Evolutionary conservation across 2,888 invertebrate species (phyloP).

Genomic region (Melanchra persicariae): DNA sequence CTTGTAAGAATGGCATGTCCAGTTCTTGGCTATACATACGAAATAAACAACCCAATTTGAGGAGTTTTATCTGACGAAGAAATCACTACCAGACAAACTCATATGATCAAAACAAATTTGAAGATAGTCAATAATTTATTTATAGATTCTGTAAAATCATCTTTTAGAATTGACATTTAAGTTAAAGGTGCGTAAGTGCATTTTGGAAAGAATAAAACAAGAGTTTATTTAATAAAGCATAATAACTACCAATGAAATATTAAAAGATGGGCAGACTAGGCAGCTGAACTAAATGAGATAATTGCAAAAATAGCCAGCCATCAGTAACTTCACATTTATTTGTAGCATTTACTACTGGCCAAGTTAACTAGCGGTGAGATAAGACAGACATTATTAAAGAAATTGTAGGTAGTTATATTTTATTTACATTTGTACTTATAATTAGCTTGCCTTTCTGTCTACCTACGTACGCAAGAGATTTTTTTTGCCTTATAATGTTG

Average conservation of each 20-base stretch:
- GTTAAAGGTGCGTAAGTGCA: neutral
- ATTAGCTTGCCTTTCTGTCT: neutral
- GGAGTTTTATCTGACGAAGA: too few species aligned
- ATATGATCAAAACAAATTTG: too few species aligned
- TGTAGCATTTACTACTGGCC: constrained; percentile 24
- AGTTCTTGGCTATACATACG: too few species aligned
- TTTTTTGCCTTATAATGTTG: neutral
- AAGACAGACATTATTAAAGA: constrained; percentile 45
- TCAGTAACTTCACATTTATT: constrained; percentile 32
- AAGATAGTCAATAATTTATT: too few species aligned
- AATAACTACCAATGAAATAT: too few species aligned
- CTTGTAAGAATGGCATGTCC: neutral
- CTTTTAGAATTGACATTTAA: too few species aligned
- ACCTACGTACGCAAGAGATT: neutral
- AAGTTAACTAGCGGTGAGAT: constrained; percentile 51
- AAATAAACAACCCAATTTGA: too few species aligned
- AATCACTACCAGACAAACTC: too few species aligned
- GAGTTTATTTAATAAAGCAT: too few species aligned
- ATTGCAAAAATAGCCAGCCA: neutral
- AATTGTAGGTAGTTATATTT: constrained; percentile 31
- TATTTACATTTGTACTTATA: constrained; percentile 19
- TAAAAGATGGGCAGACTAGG: neutral
- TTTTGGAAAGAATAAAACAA: neutral
- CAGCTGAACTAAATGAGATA: neutral
- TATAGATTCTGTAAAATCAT: too few species aligned